Evolutionary conservation across 2,113 vertebrate genomes (phyloP).

Genomic region (Rhynchomys soricoides): DNA sequence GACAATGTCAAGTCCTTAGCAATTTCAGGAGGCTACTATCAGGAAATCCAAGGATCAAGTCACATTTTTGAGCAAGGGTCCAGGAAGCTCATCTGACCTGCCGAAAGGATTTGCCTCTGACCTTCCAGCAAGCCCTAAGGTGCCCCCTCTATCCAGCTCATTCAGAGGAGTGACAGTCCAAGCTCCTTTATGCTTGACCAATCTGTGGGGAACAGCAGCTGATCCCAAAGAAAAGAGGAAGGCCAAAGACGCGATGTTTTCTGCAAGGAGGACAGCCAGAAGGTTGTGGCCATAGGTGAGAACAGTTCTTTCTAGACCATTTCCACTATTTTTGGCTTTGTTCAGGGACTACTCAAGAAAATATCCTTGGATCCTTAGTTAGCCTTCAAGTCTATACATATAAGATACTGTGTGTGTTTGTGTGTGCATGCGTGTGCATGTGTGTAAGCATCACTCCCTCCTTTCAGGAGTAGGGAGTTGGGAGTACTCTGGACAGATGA

Average conservation of each 20-base stretch:
- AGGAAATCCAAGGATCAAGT: slow-evolving; percentile 76
- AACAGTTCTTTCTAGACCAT: slow-evolving; percentile 7
- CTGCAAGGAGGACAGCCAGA: slow-evolving; percentile 35
- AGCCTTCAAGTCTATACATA: slow-evolving; percentile 8
- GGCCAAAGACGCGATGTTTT: slow-evolving; percentile 55
- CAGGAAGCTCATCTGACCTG: slow-evolving; percentile 57
- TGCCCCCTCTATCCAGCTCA: not conserved
- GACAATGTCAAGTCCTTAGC: slow-evolving; percentile 71
- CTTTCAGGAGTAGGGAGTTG: slow-evolving; percentile 30
- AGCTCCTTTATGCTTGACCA: slow-evolving; percentile 69
- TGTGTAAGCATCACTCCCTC: slow-evolving; percentile 15
- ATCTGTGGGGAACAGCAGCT: slow-evolving; percentile 14
- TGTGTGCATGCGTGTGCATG: not conserved
- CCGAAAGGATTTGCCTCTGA: slow-evolving; percentile 24
- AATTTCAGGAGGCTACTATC: slow-evolving; percentile 74
- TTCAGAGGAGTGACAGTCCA: slow-evolving; percentile 73
- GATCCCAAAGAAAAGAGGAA: slow-evolving; percentile 12
- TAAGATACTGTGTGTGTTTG: not conserved
- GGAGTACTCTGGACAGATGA: slow-evolving; percentile 30
- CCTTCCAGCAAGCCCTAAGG: not conserved
- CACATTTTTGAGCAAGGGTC: slow-evolving; percentile 79
- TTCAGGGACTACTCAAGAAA: slow-evolving; percentile 57
- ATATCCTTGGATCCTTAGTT: not conserved
- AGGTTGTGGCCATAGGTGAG: slow-evolving; percentile 19
- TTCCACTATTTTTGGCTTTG: slow-evolving; percentile 68